These are phyloP conservation scores for Dendropsophus ebraccatus DNA, from an alignment of 2,113 vertebrate species.

Conservation along the genomic window DNA sequence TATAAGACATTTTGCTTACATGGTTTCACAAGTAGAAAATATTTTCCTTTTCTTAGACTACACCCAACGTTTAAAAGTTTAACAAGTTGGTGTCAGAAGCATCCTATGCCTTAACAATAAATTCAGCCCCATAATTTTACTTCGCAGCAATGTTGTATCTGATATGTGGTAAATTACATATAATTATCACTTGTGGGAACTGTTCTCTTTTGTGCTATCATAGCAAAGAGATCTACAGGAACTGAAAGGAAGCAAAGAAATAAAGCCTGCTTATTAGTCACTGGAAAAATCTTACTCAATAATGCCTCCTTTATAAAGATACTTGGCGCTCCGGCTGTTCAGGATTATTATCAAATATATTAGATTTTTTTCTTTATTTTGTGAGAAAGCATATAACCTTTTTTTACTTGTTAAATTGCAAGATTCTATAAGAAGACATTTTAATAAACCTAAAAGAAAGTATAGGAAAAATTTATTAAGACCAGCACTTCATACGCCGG, in stretches of 20 bases:
- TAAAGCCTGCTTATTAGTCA: conserved; percentile 15
- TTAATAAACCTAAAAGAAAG: neutral
- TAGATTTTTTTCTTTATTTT: neutral
- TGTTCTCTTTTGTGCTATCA: conserved; percentile 35
- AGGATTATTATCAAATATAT: neutral
- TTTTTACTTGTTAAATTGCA: neutral
- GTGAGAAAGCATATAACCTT: neutral
- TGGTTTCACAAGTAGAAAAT: neutral
- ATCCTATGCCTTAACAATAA: conserved; percentile 7
- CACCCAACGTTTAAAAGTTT: neutral
- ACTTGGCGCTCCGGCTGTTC: neutral
- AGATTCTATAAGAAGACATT: neutral
- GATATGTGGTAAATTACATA: conserved; percentile 30
- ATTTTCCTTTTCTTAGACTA: too few relatives aligned
- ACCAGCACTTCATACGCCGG: neutral
- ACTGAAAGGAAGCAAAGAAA: neutral
- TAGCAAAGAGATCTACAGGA: neutral
- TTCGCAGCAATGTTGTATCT: neutral
- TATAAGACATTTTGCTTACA: too few relatives aligned
- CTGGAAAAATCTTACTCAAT: neutral
- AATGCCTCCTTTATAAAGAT: neutral
- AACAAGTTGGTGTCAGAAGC: neutral
- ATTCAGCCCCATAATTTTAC: conserved; percentile 19
- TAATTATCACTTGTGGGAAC: conserved; percentile 24
- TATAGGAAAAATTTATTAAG: too few relatives aligned